These are phyloP conservation scores for Epizoanthus illoricatus DNA, from an alignment of 92 coral and sea anemone species.

Conservation along the genomic window DNA sequence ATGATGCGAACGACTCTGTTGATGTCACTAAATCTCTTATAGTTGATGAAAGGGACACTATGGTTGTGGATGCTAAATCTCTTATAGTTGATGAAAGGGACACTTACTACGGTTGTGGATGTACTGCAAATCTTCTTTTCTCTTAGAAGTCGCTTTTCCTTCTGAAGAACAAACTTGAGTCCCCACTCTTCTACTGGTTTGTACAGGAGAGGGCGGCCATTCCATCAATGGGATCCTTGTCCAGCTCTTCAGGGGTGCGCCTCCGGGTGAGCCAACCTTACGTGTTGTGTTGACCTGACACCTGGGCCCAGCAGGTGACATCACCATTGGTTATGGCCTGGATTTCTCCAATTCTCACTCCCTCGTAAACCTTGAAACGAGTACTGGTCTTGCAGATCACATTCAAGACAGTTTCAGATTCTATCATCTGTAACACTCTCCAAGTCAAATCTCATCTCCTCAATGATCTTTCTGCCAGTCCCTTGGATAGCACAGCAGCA, in stretches of 20 bases:
- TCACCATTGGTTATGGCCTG: slow-evolving; percentile 48
- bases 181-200: not conserved
- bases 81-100: no score
- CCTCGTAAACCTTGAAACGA: slow-evolving; percentile 55
- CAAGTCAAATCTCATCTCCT: no score
- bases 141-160: no score
- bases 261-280: slow-evolving; percentile 24
- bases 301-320: not conserved
- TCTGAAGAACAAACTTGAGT: no score
- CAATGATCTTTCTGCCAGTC: no score
- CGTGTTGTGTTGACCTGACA: slow-evolving; percentile 20
- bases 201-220: slow-evolving; percentile 42
- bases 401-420: slow-evolving; percentile 65
- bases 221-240: slow-evolving; percentile 56
- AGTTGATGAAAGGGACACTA: slow-evolving; percentile 37
- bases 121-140: no score
- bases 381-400: slow-evolving; percentile 66
- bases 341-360: slow-evolving; percentile 53
- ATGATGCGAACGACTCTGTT: slow-evolving; percentile 51
- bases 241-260: slow-evolving; percentile 49
- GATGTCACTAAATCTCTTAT: slow-evolving; percentile 50
- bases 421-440: slow-evolving; percentile 53
- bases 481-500: no score
- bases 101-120: no score
- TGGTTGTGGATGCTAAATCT: slow-evolving; percentile 13